phyloP scores from a whole-genome alignment of 2,797 vertebrate genomes.

The Zenarchopterus dispar region DNA sequence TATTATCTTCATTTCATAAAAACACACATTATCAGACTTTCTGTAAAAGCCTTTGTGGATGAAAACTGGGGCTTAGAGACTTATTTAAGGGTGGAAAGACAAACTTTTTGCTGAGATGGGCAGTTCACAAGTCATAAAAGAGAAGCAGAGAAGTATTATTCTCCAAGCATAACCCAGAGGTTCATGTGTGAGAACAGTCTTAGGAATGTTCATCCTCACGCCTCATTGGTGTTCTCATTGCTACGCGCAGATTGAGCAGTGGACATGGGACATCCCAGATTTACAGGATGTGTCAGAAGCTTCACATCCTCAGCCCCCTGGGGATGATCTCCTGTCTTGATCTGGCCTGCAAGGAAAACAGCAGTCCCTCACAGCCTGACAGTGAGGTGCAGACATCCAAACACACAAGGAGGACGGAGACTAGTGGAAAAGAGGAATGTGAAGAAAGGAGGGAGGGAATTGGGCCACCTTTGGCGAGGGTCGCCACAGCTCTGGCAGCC shows the following conservation, averaged over 20 bases:
- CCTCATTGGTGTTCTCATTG: constrained; percentile 82
- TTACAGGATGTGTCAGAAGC: constrained; percentile 80
- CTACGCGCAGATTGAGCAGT: constrained; percentile 61
- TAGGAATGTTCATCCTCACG: constrained; percentile 85
- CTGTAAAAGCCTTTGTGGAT: constrained; percentile 61
- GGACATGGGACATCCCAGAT: constrained; percentile 80
- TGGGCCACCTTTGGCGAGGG: constrained; percentile 72
- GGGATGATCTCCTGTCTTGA: constrained; percentile 79
- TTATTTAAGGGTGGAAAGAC: constrained; percentile 48
- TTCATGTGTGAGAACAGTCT: constrained; percentile 68
- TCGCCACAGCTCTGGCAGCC: constrained; percentile 54
- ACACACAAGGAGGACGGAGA: constrained; percentile 67
- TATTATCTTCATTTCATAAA: too few relatives aligned
- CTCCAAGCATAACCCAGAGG: constrained; percentile 56
- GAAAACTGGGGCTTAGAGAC: constrained; percentile 40
- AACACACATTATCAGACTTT: constrained; percentile 30
- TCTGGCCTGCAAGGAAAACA: constrained; percentile 79
- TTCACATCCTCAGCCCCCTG: constrained; percentile 76
- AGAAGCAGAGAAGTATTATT: constrained; percentile 60
- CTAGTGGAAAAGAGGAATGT: constrained; percentile 72
- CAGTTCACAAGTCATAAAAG: constrained; percentile 48
- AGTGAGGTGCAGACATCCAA: constrained; percentile 78
- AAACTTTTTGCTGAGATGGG: constrained; percentile 58
- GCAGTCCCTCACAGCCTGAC: constrained; percentile 78
- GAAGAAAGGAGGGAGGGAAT: constrained; percentile 51